Evolutionary conservation across 1,140 invertebrate genomes (phyloP).

Genomic region (Bactericera cockerelli): DNA sequence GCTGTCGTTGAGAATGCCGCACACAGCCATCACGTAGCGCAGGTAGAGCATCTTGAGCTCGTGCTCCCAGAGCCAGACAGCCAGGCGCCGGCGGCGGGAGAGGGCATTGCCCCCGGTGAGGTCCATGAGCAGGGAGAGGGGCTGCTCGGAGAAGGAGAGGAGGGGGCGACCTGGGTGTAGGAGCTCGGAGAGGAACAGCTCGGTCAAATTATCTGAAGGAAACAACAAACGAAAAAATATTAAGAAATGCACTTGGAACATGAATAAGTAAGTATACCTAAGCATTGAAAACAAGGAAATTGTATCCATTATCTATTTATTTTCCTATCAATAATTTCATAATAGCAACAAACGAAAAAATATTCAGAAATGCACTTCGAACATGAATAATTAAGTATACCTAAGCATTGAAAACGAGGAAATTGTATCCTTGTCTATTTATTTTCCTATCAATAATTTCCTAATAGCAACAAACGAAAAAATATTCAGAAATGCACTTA

Average conservation of each 20-base stretch:
- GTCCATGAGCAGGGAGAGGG: conserved; percentile 26
- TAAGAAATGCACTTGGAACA: not conserved
- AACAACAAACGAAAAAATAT: conserved; percentile 13
- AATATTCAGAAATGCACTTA: too few relatives aligned
- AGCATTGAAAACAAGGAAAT: too few relatives aligned
- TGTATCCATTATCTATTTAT: too few relatives aligned
- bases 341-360: too few relatives aligned
- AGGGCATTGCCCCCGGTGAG: conserved; percentile 26
- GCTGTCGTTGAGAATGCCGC: conserved; percentile 45
- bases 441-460: too few relatives aligned
- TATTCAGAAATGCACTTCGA: too few relatives aligned
- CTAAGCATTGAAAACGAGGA: too few relatives aligned
- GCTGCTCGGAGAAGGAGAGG: conserved; percentile 52
- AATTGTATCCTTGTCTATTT: too few relatives aligned
- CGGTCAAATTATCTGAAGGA: conserved; percentile 46
- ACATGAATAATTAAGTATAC: too few relatives aligned
- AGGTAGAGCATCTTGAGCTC: conserved; percentile 61
- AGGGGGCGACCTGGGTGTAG: conserved; percentile 56
- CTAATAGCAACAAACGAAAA: too few relatives aligned
- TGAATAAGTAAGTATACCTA: conserved; percentile 14
- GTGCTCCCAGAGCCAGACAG: conserved; percentile 64
- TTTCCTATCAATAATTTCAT: too few relatives aligned
- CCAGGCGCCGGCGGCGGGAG: conserved; percentile 31
- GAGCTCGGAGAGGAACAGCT: conserved; percentile 60
- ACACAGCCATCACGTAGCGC: conserved; percentile 48